Evolutionary conservation across 2,888 invertebrate genomes (phyloP).

Genomic region (Mellilla xanthometata): DNA sequence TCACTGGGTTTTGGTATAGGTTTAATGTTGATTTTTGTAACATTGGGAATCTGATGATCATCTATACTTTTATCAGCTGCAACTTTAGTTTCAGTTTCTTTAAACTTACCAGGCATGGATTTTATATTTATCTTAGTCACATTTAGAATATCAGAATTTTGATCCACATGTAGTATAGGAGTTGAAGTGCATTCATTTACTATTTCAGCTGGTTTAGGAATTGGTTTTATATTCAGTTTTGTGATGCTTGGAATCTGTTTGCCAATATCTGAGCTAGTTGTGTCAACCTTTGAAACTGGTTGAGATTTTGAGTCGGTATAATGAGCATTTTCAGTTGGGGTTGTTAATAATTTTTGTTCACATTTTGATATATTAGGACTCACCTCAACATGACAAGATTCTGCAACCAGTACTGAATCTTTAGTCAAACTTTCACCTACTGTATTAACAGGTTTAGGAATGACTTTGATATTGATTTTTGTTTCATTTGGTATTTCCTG

Average conservation of each 20-base stretch:
- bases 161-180: not conserved
- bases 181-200: conserved; percentile 37
- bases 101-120: conserved; percentile 49
- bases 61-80: conserved; percentile 3
- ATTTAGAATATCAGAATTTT: conserved; percentile 47
- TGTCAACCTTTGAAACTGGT: not conserved
- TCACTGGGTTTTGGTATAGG: conserved; percentile 61
- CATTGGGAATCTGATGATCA: conserved; percentile 49
- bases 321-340: conserved; percentile 48
- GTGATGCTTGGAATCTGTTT: conserved; percentile 54
- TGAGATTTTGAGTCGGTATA: conserved; percentile 29
- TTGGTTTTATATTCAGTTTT: conserved; percentile 70
- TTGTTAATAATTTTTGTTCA: conserved; percentile 71
- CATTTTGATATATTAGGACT: conserved; percentile 56
- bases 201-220: conserved; percentile 53
- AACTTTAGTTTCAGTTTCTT: conserved; percentile 27
- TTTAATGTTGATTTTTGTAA: conserved; percentile 66
- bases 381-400: conserved; percentile 34
- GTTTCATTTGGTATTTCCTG: conserved; percentile 56
- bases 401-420: not conserved
- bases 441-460: conserved; percentile 54
- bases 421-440: conserved; percentile 37
- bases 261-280: not conserved
- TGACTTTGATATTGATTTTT: conserved; percentile 70
- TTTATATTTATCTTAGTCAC: conserved; percentile 64